Evolutionary conservation across 1,140 invertebrate genomes (phyloP).

Genomic region (Meteorus sp.): DNA sequence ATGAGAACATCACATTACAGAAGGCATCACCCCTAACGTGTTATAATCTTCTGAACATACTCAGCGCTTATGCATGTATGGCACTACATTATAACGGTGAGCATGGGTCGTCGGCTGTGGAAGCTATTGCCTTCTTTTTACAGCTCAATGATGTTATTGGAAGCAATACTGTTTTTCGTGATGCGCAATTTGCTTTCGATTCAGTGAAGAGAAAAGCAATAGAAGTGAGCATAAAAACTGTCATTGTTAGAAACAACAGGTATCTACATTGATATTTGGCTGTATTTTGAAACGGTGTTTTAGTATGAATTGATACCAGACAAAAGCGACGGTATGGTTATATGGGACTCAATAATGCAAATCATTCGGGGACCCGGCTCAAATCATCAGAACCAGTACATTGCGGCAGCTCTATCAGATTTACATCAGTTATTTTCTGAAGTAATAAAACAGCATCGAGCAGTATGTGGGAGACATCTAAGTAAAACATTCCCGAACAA

Average conservation of each 20-base stretch:
- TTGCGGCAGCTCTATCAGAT: slow-evolving; percentile 1
- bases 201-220: slow-evolving; percentile 3
- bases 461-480: neutral
- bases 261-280: neutral
- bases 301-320: neutral
- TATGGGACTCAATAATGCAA: neutral
- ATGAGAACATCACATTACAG: slow-evolving; percentile 55
- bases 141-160: slow-evolving; percentile 10
- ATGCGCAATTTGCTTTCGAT: neutral
- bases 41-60: slow-evolving; percentile 71
- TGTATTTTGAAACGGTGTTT: neutral
- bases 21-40: slow-evolving; percentile 65
- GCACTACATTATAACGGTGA: slow-evolving; percentile 73
- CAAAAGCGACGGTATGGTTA: neutral
- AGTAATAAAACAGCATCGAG: neutral
- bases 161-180: neutral
- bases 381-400: neutral
- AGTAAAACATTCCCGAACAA: neutral
- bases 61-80: slow-evolving; percentile 68
- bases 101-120: slow-evolving; percentile 40
- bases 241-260: neutral
- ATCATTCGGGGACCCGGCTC: neutral
- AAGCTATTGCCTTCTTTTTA: slow-evolving; percentile 1
- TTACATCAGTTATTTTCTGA: neutral
- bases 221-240: neutral